Evolutionary conservation across 2,888 invertebrate genomes (phyloP), one percentile per base, ranked within the genome.

Genomic region (Drosophila kuntzei): DNA sequence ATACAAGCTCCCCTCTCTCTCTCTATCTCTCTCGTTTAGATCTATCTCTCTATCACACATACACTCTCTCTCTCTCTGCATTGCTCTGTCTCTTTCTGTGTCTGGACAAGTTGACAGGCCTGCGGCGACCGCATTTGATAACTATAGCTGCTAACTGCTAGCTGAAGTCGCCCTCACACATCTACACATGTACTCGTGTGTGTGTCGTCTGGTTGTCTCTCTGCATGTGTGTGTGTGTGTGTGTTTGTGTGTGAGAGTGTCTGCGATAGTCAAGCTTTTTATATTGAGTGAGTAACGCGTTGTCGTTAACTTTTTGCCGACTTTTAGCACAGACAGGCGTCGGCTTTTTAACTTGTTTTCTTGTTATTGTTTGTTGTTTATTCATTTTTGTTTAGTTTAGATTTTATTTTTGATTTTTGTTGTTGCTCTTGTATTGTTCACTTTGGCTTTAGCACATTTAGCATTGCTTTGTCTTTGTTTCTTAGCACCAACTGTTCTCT

Each of bases 51-150:
- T 44, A 8, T 25, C 25, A 1, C n/a, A n/a, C n/a, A n/a, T n/a
- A n/a, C n/a, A n/a, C 18, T 18, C 29, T n/a, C n/a, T n/a, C n/a
- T n/a, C n/a, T n/a, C n/a, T n/a, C n/a, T n/a, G n/a, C n/a, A n/a
- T n/a, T n/a, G n/a, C n/a, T n/a, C 34, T 34, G 4, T 14, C 36
- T 9, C 34, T 22, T 12, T 29, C 37, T 16, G 6, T 50, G 36
- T 76, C 64, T 79, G 80, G 64, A 62, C 71, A 59, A 77, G 80
- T 69, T 79, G 83, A 82, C 86, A 77, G 83, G 61, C 74, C 61
- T 69, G 69, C 69, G 66, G 74, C 80, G 51, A 61, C 59, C 75
- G 81, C 80, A 82, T 75, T 83, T 86, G 84, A 80, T 82, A 80
- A 76, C 73, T 83, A 80, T 84, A 86, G 78, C 75, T 86, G 70